Evolutionary conservation across 2,888 invertebrate species (phyloP), one percentile per base, ranked within the genome.

Genomic region (Cephalotes varians): DNA sequence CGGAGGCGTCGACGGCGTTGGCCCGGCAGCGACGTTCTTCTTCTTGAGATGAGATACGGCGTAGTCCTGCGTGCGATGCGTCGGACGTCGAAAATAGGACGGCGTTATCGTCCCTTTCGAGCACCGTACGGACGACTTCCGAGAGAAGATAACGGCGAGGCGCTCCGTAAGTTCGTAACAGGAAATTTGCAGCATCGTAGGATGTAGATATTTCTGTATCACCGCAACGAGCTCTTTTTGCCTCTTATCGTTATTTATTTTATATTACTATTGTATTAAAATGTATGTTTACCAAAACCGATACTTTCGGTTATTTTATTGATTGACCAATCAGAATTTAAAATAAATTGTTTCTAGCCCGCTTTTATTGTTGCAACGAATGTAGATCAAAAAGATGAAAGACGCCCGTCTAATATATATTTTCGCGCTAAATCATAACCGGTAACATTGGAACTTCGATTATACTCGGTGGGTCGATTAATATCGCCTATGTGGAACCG

Each of bases 401-500:
- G 31, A 37, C 15, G 34, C 2, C 9, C 9, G 72, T 44, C 12
- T 12, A 12, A 58, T 71, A 67, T 10, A 62, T 28, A 51, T 64
- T 51, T 37, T 40, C 69, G 69, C 47, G 69, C 67, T 79, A 69
- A 79, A 69, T 79, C 77, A 67, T 56, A 44, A n/a, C 3, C 54
- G 49, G 74, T 49, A 62, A 77, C 54, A 37, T 34, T 25, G 77
- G 56, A 34, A 56, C 31, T 31, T 79, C 77, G 77, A 67, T 79
- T 69, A 79, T 79, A 79, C 77, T n/a, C 56, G 44, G 31, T 21
- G 44, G 56, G 34, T 67, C 67, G 77, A 79, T 79, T 79, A 79
- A 79, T 79, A 79, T 79, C 34, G 56, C 80, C 69, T 69, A 56
- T 51, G 69, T 62, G 67, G 69, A 76, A 84, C 81, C 65, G 62